Evolutionary conservation across 1,140 invertebrate genomes (phyloP), one percentile per base, ranked within the genome.

Genomic region (Panagrolaimus sp.): DNA sequence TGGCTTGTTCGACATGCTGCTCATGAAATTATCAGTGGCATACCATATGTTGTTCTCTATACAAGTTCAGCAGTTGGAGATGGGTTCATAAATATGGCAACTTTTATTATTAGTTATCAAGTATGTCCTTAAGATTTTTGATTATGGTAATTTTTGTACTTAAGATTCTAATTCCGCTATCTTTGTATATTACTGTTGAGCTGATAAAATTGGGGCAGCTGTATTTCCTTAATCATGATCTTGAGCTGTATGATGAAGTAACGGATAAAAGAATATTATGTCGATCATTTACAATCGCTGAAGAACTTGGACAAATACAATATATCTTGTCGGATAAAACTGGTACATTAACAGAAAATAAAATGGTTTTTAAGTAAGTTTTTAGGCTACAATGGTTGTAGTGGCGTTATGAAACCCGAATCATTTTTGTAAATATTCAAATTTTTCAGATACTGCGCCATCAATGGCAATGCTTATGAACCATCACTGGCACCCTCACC

Each of bases 241-340:
- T 88, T 3, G 89, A 92, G 57, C 85, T 98, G 74, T 93, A 90
- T 80, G 91, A 96, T 85, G 73, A 78, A 27, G 67, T 89, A 51
- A 90, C 89, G 7, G 90, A 92, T 80, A 93, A 91, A 74, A 86
- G 89, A 70, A 89, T 91, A n/a, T 92, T 68, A 11, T 78, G 69
- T 53, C 75, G 74, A 66, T 93, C 94, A 43, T 87, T 96, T 71
- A 98, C 97, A 82, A 97, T 97, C 62, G 92, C 94, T 0, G 94
- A 98, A 84, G 93, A 98, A 84, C 86, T 97, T 57, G 95, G 94
- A 4, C 78, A 89, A 87, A 89, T 98, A 31, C 90, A 93, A 79
- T 96, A 96, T 82, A 88, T 98, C 57, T 96, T 98, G 85, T 96
- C 91, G 9, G 95, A 98, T 83, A 97, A 97, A 84, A 98, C 94